These are phyloP conservation scores for Watersipora subatra DNA, from an alignment of 1,140 invertebrate genomes.

Conservation along the genomic window DNA sequence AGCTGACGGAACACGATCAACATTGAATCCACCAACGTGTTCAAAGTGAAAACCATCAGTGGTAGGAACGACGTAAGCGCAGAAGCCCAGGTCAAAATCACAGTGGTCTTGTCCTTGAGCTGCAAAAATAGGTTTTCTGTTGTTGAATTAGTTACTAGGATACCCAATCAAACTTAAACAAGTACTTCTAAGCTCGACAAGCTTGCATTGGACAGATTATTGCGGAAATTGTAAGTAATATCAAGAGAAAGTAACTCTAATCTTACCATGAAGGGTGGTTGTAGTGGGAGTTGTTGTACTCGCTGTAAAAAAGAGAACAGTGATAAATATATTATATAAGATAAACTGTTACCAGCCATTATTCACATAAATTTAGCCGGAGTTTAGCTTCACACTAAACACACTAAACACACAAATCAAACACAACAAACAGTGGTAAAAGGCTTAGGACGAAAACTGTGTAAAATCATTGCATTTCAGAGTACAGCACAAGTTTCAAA, in stretches of 20 bases:
- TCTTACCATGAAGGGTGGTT: not conserved
- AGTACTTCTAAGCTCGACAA: not conserved
- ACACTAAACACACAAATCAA: too few species aligned
- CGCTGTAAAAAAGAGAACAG: too few species aligned
- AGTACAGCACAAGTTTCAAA: too few species aligned
- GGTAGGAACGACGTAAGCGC: not conserved
- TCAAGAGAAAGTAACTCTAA: not conserved
- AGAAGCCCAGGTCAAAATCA: not conserved
- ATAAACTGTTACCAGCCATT: too few species aligned
- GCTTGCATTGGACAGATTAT: too few species aligned
- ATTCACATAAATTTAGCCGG: too few species aligned
- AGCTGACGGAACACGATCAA: not conserved
- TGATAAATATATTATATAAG: too few species aligned
- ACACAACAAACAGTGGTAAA: too few species aligned
- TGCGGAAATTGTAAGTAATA: not conserved
- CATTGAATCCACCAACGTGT: not conserved
- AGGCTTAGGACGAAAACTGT: too few species aligned
- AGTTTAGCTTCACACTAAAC: too few species aligned
- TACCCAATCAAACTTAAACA: not conserved
- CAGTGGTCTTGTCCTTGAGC: not conserved
- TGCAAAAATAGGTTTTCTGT: too few species aligned
- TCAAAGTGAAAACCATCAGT: not conserved
- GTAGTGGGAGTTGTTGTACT: not conserved
- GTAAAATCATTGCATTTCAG: too few species aligned
- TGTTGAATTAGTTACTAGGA: not conserved